phyloP scores from a whole-genome alignment of 1,140 invertebrate genomes.

The Zeugodacus cucurbitae region DNA sequence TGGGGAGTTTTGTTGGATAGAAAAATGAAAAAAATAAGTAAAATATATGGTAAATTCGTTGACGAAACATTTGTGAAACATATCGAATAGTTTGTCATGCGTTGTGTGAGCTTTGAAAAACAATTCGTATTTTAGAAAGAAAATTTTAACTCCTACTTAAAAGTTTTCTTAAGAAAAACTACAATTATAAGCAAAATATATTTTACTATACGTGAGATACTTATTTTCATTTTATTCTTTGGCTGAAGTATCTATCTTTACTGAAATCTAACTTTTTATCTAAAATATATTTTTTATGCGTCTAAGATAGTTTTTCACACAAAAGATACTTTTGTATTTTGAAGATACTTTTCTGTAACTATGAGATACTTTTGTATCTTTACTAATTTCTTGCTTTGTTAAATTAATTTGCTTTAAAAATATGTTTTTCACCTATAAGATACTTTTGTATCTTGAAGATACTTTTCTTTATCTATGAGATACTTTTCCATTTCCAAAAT shows the following conservation, averaged over 20 bases:
- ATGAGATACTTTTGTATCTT: background rate
- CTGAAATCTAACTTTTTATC: too few species aligned
- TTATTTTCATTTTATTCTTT: background rate
- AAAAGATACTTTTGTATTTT: background rate
- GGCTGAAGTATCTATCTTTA: too few species aligned
- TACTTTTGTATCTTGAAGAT: background rate
- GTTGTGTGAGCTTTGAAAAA: background rate
- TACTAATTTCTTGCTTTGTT: background rate
- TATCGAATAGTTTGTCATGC: background rate
- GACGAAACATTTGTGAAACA: background rate
- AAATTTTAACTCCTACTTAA: too few species aligned
- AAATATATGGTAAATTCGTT: too few species aligned
- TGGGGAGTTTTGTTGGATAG: too few species aligned
- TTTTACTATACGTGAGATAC: background rate
- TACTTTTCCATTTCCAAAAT: too few species aligned
- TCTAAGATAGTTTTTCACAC: background rate
- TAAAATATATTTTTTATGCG: too few species aligned
- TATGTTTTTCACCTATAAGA: background rate
- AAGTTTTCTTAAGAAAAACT: background rate
- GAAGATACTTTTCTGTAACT: background rate
- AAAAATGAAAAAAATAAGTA: background rate
- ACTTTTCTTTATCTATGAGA: background rate
- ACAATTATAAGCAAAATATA: background rate
- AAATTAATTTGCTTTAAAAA: background rate
- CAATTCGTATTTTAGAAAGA: too few species aligned